Conservation (phyloP, 2,113 vertebrate genomes). For the Nettapus auritus region DNA sequence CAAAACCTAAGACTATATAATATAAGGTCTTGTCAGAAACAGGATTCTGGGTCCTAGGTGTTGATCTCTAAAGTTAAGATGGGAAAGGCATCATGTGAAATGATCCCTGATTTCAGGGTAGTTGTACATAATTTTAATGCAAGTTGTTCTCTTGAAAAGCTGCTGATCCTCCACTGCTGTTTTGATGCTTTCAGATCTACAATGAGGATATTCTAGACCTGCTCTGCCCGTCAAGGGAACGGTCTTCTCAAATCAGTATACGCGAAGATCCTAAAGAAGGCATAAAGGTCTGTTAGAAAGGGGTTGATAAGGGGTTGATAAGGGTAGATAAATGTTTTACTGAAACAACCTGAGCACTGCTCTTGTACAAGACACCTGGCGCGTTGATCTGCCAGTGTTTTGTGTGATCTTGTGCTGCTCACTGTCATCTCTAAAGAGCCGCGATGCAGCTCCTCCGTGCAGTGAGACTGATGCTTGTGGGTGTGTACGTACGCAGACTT, state of each 20-base stretch:
- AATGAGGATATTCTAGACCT: slow-evolving; percentile 96
- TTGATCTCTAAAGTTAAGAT: not conserved
- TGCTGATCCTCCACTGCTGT: not conserved
- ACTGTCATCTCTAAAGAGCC: rapidly evolving
- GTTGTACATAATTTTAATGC: rapidly evolving
- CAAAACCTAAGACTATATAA: rapidly evolving
- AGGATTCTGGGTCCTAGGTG: not conserved
- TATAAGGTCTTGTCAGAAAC: not conserved
- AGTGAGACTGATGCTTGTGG: not conserved
- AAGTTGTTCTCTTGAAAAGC: not conserved
- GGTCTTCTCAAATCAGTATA: slow-evolving; percentile 84
- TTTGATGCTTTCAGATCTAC: slow-evolving; percentile 84
- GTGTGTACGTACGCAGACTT: rapidly evolving
- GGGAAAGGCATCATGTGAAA: not conserved
- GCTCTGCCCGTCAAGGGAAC: slow-evolving; percentile 85
- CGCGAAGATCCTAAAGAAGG: slow-evolving; percentile 95
- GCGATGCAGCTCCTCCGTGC: rapidly evolving
- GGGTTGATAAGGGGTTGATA: rapidly evolving
- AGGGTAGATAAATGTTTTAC: rapidly evolving
- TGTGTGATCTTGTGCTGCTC: not conserved
- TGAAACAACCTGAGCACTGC: not conserved
- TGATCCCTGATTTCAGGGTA: rapidly evolving
- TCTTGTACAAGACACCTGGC: not conserved
- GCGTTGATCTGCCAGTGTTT: not conserved
- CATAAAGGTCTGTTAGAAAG: slow-evolving; percentile 84